Percentiles rank a stretch among this genome's conserved stretches.
phyloP scores from a whole-genome alignment of 2,113 vertebrate genomes.

The Poecilia latipinna region DNA sequence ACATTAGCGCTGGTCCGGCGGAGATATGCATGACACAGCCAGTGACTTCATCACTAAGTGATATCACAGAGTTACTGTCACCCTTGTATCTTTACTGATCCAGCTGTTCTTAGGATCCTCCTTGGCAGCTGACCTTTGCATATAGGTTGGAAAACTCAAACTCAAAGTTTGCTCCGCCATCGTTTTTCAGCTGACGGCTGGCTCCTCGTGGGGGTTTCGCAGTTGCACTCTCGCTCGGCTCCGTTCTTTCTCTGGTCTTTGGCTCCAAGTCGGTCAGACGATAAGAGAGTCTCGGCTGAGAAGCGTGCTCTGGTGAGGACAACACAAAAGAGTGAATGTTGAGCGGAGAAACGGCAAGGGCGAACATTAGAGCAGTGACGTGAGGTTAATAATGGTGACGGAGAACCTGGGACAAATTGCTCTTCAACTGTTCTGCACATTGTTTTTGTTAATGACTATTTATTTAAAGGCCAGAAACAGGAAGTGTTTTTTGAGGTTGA shows the following conservation, averaged over 20 bases:
- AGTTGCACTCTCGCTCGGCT: background rate
- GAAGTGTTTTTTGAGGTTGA: slow-evolving; percentile 1
- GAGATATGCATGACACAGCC: slow-evolving; percentile 24
- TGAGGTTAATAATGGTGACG: slow-evolving; percentile 41
- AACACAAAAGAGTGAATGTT: slow-evolving; percentile 12
- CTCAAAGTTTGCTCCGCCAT: background rate
- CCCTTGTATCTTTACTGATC: slow-evolving; percentile 12
- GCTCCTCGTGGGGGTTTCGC: background rate
- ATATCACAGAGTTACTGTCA: slow-evolving; percentile 38
- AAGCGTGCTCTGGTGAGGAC: slow-evolving; percentile 73
- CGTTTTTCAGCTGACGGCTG: background rate
- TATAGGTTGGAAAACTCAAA: background rate
- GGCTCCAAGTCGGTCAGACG: slow-evolving; percentile 66
- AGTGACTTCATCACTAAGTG: slow-evolving; percentile 52
- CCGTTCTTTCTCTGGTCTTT: background rate
- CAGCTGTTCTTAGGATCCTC: slow-evolving; percentile 1
- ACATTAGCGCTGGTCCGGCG: slow-evolving; percentile 43
- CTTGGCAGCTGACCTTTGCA: background rate
- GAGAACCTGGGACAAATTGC: slow-evolving; percentile 57
- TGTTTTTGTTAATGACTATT: background rate
- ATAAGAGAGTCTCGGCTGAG: slow-evolving; percentile 82
- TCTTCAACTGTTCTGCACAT: slow-evolving; percentile 26
- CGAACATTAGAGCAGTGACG: slow-evolving; percentile 12
- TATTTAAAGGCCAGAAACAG: background rate
- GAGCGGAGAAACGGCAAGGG: slow-evolving; percentile 18